Evolutionary conservation across 1,140 invertebrate genomes (phyloP).

Genomic region (Pseudomyrmex concolor): DNA sequence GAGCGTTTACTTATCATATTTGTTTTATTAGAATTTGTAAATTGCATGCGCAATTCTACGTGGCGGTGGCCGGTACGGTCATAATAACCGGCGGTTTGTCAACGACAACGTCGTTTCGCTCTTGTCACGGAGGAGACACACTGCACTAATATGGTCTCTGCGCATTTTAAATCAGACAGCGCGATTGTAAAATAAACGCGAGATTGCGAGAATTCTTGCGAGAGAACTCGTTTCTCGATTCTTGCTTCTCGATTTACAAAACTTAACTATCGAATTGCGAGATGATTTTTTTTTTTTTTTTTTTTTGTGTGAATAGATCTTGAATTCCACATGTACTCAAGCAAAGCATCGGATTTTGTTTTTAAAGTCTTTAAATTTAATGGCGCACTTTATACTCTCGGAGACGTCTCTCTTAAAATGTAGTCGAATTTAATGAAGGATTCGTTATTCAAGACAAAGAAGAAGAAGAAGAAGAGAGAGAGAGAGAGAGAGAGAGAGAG

Average conservation of each 20-base stretch:
- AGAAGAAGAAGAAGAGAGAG: no score
- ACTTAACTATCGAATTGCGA: no score
- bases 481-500: neutral
- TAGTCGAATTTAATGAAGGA: neutral
- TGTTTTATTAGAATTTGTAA: slow-evolving; percentile 47
- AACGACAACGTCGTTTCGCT: neutral
- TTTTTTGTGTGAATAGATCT: no score
- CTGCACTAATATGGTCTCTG: slow-evolving; percentile 61
- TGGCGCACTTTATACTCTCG: no score
- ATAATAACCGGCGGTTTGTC: slow-evolving; percentile 6
- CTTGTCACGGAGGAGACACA: neutral
- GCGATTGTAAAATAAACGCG: neutral
- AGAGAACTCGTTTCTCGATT: no score
- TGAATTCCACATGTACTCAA: no score
- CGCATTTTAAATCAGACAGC: slow-evolving; percentile 32
- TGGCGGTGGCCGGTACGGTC: neutral
- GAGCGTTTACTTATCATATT: slow-evolving; percentile 27
- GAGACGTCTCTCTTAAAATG: neutral
- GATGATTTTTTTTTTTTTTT: no score
- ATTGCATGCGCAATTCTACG: slow-evolving; percentile 33
- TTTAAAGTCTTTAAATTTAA: no score
- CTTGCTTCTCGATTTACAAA: no score
- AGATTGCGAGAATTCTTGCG: no score
- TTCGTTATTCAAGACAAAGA: neutral
- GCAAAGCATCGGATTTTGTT: no score